Conservation (phyloP, 2,797 vertebrate genomes). For the Chromobotia macracanthus region DNA sequence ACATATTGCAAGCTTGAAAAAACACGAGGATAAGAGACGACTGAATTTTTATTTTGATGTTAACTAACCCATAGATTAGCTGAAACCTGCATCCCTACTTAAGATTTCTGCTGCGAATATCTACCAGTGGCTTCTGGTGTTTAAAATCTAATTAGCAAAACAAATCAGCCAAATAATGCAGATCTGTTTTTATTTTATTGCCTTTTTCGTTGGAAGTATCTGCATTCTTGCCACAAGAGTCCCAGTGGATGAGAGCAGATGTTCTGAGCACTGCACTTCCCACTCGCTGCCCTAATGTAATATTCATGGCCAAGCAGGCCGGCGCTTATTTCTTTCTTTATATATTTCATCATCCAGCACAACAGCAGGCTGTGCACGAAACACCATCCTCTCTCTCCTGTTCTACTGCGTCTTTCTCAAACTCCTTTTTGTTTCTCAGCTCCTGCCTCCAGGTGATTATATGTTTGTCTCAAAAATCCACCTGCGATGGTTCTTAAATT, state of each 20-base stretch:
- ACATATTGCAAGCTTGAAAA: too few species aligned
- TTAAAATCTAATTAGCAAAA: conserved; percentile 83
- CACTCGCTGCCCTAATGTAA: conserved; percentile 83
- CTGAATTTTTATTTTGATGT: neutral
- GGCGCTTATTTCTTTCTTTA: conserved; percentile 73
- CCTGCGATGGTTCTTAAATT: neutral
- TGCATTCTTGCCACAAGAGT: conserved; percentile 83
- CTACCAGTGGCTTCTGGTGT: conserved; percentile 69
- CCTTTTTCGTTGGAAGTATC: conserved; percentile 78
- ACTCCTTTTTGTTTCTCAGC: conserved; percentile 19
- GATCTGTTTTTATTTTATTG: conserved; percentile 62
- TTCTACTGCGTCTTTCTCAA: conserved; percentile 24
- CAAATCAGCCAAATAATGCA: conserved; percentile 82
- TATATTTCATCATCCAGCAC: conserved; percentile 82
- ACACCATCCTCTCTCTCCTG: conserved; percentile 64
- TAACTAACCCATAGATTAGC: neutral
- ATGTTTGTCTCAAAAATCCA: conserved; percentile 11
- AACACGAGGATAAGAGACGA: too few species aligned
- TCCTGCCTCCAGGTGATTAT: conserved; percentile 20
- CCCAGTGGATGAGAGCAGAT: conserved; percentile 83
- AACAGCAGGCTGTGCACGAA: conserved; percentile 72
- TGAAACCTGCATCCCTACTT: conserved; percentile 41
- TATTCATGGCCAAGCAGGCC: conserved; percentile 83
- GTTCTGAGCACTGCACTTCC: conserved; percentile 83
- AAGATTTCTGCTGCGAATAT: conserved; percentile 62